These are phyloP conservation scores for Pyxicephalus adspersus DNA, from an alignment of 2,113 vertebrate genomes.

Conservation along the genomic window DNA sequence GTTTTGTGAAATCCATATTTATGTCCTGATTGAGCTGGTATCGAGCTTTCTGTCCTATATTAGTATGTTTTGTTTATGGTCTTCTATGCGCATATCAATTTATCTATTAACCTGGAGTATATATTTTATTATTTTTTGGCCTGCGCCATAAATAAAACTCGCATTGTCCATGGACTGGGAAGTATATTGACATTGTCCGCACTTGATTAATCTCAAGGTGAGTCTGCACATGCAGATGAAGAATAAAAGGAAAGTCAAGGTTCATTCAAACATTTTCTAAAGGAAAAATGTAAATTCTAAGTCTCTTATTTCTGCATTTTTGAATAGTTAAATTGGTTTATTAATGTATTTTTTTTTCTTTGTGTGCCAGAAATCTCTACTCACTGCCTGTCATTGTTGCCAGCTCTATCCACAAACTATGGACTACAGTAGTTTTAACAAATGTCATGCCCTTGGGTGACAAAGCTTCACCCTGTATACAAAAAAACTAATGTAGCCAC, in stretches of 20 bases:
- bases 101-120: slow-evolving; percentile 42
- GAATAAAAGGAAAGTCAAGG: not conserved
- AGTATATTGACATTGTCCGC: slow-evolving; percentile 46
- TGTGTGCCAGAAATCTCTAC: too few species aligned
- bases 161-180: slow-evolving; percentile 9
- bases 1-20: slow-evolving; percentile 48
- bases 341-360: too few species aligned
- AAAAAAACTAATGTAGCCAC: too few species aligned
- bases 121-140: slow-evolving; percentile 49
- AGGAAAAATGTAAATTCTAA: too few species aligned
- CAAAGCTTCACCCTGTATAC: too few species aligned
- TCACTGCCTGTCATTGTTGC: too few species aligned
- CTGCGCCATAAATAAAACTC: slow-evolving; percentile 29
- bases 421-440: too few species aligned
- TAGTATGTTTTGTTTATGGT: slow-evolving; percentile 31
- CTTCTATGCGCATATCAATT: slow-evolving; percentile 48
- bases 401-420: too few species aligned
- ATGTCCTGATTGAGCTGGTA: slow-evolving; percentile 43
- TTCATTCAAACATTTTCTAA: not conserved
- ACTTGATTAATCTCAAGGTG: slow-evolving; percentile 41
- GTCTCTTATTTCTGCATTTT: too few species aligned
- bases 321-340: too few species aligned
- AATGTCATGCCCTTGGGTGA: too few species aligned
- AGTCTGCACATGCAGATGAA: slow-evolving; percentile 2
- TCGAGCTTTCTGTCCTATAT: slow-evolving; percentile 40